Conservation (phyloP, 2,888 invertebrate genomes). For the Watsonalla binaria region DNA sequence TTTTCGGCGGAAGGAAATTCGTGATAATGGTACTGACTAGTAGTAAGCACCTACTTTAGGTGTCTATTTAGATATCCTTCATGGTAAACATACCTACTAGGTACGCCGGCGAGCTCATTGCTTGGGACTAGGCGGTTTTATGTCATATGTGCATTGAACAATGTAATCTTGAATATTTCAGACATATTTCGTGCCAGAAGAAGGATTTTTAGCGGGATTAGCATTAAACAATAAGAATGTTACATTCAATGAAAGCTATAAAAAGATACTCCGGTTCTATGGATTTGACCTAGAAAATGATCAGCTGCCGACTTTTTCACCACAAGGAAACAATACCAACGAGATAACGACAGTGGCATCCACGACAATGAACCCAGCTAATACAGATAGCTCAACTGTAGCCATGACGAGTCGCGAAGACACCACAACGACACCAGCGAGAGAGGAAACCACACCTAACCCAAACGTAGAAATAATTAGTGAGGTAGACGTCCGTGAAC, state of each 20-base stretch:
- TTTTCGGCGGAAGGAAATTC: too few relatives aligned
- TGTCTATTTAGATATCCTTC: too few relatives aligned
- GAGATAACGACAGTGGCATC: slow-evolving; percentile 19
- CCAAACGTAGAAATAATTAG: slow-evolving; percentile 51
- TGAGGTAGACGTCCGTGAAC: slow-evolving; percentile 35
- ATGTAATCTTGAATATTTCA: slow-evolving; percentile 44
- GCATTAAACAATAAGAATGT: slow-evolving; percentile 89
- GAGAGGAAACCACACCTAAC: slow-evolving; percentile 49
- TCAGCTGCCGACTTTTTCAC: slow-evolving; percentile 43
- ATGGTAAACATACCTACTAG: too few relatives aligned
- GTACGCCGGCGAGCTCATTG: too few relatives aligned
- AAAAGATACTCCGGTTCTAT: slow-evolving; percentile 85
- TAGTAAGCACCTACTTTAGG: too few relatives aligned
- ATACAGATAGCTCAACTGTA: slow-evolving; percentile 15
- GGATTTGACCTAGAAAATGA: slow-evolving; percentile 85
- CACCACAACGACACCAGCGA: slow-evolving; percentile 28
- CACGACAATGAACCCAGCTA: slow-evolving; percentile 13
- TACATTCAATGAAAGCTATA: slow-evolving; percentile 85
- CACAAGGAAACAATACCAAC: slow-evolving; percentile 30
- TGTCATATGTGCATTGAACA: background rate
- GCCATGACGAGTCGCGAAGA: slow-evolving; percentile 29
- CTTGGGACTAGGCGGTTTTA: too few relatives aligned
- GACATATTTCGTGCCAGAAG: slow-evolving; percentile 91
- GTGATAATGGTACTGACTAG: too few relatives aligned
- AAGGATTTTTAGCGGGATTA: slow-evolving; percentile 89